Evolutionary conservation across 1,140 invertebrate species (phyloP), one percentile per base, ranked within the genome.

Genomic region (Rhopalosiphum maidis): DNA sequence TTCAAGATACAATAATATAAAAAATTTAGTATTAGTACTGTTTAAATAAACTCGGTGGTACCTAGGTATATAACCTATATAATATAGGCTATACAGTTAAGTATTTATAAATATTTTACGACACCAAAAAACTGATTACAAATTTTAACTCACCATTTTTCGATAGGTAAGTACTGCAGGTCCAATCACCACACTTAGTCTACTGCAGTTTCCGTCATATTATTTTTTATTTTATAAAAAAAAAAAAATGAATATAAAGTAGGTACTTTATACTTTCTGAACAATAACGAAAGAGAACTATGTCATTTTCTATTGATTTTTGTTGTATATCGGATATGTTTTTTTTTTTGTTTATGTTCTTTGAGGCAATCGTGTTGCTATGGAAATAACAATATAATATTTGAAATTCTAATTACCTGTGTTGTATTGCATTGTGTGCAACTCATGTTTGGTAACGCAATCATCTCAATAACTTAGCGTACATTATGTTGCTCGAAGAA

Each of bases 321-420:
- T 54, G n/a, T 55, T 41, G 48, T 51, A 15, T 11, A 25, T 54
- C 35, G 51, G 35, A 41, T 25, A n/a, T 18, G 30, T 77, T 35
- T 60, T 60, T 68, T 60, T 68, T 30, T 83, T 92, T 92, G 91
- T 92, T 15, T 83, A 83, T 46, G 5, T 46, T 83, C 68, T 43
- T 88, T 88, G 46, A 7, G 21, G 60, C 9, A 83, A 54, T 35
- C 23, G n/a, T 23, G 91, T 92, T 92, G 91, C 91, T 83, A 92
- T 92, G 91, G 91, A 51, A 82, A 92, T 92, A 43, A 55, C 43
- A 60, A 43, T 68, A 68, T 2, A 25, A 43, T 30, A 60, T 41
- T 90, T 90, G 1, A 46, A 86, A 86, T 83, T 83, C 25, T 25
- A 30, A 46, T 86, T 37, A 30, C n/a, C 87, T 35, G 46, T 88